Evolutionary conservation across 1,140 invertebrate species (phyloP), one percentile per base, ranked within the genome.

Genomic region (Laodelphax striatellus): DNA sequence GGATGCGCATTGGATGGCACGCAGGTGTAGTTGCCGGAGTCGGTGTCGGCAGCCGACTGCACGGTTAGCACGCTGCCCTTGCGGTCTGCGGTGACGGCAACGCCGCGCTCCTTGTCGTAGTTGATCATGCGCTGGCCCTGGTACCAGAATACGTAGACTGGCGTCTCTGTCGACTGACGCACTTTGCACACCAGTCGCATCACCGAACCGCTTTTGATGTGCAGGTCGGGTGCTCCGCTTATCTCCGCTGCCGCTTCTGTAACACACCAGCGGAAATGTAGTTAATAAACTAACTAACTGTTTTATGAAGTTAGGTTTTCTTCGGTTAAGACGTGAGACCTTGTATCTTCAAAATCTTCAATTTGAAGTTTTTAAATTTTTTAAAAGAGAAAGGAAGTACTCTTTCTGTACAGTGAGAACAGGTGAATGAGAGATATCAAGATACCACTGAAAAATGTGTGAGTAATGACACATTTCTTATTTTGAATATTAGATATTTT

Each of bases 21-120:
- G 70, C 90, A 94, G 8, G 88, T 89, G 71, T 92, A 94, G 74
- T 93, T 92, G 11, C 90, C 90, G 11, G 88, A 88, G 66, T 94
- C 88, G 9, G 81, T 76, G 14, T 77, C 79, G 52, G 81, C 78
- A 16, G 85, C 84, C 62, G 76, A 79, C 34, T 79, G 78, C 61
- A 89, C 85, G 57, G 81, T 81, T 57, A 89, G 73, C 62, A 78
- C 78, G 60, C 80, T 83, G 55, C 78, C 80, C 55, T 82, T 79
- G n/a, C 70, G 69, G 10, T 72, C 72, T 52, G 72, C 74, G 22
- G 67, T 68, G 21, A 70, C 69, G 8, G 43, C 21, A 10, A 70
- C 64, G 0, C 68, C 68, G 5, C 67, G 57, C 21, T 66, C 65
- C 46, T 57, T 59, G 67, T 77, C 77, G 64, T 77, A 78, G 64